A percentile compares a stretch with the other conserved stretches of the same genome.
phyloP scores from a whole-genome alignment of 2,888 invertebrate species.

The Acrocyrtus sp. region DNA sequence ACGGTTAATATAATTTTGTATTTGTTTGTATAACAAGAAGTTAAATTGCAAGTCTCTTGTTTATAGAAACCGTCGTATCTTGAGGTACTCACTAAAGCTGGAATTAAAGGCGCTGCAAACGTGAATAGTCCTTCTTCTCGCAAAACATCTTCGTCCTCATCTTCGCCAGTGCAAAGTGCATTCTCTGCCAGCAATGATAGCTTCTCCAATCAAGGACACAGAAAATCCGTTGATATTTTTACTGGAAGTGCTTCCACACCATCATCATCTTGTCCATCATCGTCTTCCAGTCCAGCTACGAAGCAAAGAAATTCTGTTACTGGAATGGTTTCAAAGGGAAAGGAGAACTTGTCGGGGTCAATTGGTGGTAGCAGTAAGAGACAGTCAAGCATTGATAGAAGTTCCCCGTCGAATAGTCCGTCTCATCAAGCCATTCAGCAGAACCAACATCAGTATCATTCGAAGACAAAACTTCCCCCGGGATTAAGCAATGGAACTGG shows the following conservation, averaged over 20 bases:
- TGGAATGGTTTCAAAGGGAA: constrained; percentile 47
- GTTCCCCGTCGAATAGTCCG: constrained; percentile 51
- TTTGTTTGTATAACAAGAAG: no score
- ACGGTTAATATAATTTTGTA: no score
- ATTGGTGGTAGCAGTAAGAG: constrained; percentile 2
- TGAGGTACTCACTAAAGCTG: constrained; percentile 59
- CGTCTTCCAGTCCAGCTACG: constrained; percentile 58
- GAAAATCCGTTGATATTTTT: constrained; percentile 53
- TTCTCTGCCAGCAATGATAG: constrained; percentile 22
- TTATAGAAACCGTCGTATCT: constrained; percentile 61
- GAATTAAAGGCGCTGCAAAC: constrained; percentile 22
- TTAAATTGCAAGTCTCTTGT: no score
- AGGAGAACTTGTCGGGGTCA: constrained; percentile 49
- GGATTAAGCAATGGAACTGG: not conserved
- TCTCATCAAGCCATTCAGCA: constrained; percentile 29
- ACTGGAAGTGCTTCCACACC: constrained; percentile 50
- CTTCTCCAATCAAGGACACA: constrained; percentile 24
- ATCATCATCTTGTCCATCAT: constrained; percentile 54
- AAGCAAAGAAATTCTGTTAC: constrained; percentile 43
- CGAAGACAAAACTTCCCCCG: constrained; percentile 10
- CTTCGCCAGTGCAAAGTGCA: constrained; percentile 44
- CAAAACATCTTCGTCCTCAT: constrained; percentile 48
- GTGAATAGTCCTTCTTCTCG: constrained; percentile 24
- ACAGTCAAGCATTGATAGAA: constrained; percentile 22
- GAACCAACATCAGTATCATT: constrained; percentile 1